phyloP scores from a whole-genome alignment of 1,140 invertebrate species.

The Drosophila kepulauana region DNA sequence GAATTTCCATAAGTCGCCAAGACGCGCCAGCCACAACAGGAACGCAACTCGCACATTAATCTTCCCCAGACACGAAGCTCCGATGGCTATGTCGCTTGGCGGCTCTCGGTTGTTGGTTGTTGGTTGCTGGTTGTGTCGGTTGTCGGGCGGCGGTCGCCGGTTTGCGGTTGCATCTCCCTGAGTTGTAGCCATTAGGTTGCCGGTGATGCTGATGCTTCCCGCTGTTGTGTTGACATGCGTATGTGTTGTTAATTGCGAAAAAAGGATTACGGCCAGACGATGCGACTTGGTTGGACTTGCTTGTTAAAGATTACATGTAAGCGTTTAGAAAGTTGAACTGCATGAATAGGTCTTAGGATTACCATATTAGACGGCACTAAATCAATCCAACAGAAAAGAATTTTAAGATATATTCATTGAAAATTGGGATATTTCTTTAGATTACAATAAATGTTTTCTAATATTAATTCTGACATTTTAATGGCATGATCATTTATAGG shows the following conservation, averaged over 20 bases:
- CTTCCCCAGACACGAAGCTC: slow-evolving; percentile 68
- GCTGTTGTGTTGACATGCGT: slow-evolving; percentile 79
- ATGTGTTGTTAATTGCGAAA: slow-evolving; percentile 84
- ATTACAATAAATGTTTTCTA: too few relatives aligned
- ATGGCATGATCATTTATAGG: too few relatives aligned
- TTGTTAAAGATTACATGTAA: slow-evolving; percentile 62
- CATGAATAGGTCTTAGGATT: slow-evolving; percentile 66
- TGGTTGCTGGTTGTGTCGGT: slow-evolving; percentile 1
- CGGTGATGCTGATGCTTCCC: slow-evolving; percentile 40
- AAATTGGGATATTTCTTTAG: too few relatives aligned
- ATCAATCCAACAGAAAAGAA: slow-evolving; percentile 4
- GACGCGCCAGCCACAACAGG: slow-evolving; percentile 57
- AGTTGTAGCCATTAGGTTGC: slow-evolving; percentile 50
- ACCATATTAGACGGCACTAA: slow-evolving; percentile 31
- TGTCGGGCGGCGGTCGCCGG: too few relatives aligned
- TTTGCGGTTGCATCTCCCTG: slow-evolving; percentile 19
- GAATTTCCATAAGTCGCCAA: slow-evolving; percentile 82
- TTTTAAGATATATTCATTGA: too few relatives aligned
- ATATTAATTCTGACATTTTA: too few relatives aligned
- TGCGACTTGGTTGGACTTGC: slow-evolving; percentile 38
- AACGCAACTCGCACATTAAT: slow-evolving; percentile 80
- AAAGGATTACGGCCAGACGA: slow-evolving; percentile 71
- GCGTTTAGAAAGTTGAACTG: slow-evolving; percentile 78
- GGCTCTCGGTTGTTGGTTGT: slow-evolving; percentile 16
- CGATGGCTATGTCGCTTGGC: slow-evolving; percentile 33